These are phyloP conservation scores for Cryptocephalus moraei DNA, from an alignment of 2,888 invertebrate species.

Conservation along the genomic window DNA sequence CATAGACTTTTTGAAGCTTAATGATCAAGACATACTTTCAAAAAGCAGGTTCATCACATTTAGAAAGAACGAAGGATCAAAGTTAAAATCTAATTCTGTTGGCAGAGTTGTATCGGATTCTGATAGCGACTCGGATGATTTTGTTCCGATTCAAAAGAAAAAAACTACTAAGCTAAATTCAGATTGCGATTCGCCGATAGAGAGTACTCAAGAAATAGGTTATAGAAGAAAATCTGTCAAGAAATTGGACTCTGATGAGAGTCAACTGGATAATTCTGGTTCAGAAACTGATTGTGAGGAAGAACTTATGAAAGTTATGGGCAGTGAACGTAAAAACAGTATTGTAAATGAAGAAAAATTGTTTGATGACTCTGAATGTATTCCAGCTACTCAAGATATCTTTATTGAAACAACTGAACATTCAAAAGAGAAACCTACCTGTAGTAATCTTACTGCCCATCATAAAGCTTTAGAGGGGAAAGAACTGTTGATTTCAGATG, in stretches of 20 bases:
- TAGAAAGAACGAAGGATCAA: no score
- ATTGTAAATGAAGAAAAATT: neutral
- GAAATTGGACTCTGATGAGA: constrained; percentile 6
- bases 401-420: constrained; percentile 6
- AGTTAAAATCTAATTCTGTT: no score
- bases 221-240: constrained; percentile 3
- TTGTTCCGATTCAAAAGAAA: no score
- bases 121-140: no score
- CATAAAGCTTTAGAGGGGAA: no score
- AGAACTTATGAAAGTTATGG: neutral
- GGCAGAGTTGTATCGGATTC: no score
- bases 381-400: constrained; percentile 23
- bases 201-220: constrained; percentile 2
- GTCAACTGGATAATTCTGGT: constrained; percentile 5
- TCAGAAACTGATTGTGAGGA: constrained; percentile 16
- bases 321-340: neutral
- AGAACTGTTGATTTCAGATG: no score
- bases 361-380: constrained; percentile 19
- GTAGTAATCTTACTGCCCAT: no score
- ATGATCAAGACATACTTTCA: no score
- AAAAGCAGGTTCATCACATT: no score
- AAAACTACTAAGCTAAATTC: neutral
- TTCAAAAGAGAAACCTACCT: neutral
- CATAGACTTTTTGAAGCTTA: constrained; percentile 15
- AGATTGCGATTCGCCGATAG: constrained; percentile 4